phyloP scores from a whole-genome alignment of 2,888 invertebrate species.

The Bruchidius siliquastri region DNA sequence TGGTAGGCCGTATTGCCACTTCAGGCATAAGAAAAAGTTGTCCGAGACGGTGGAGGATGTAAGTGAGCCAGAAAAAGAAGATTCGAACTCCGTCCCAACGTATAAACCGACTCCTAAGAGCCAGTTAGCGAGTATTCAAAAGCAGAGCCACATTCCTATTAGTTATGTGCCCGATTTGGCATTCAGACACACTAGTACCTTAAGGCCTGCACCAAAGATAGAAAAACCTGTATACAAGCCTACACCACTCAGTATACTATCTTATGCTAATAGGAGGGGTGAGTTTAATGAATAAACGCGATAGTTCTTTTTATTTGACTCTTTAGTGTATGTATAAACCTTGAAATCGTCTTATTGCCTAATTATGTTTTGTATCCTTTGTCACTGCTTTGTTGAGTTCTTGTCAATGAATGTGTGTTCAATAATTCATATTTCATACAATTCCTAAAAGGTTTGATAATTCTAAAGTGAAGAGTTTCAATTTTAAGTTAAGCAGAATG shows the following conservation, averaged over 20 bases:
- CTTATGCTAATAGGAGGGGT: slow-evolving; percentile 31
- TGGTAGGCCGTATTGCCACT: slow-evolving; percentile 89
- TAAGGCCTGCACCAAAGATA: slow-evolving; percentile 29
- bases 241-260: slow-evolving; percentile 43
- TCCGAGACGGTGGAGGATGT: slow-evolving; percentile 51
- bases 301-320: neutral
- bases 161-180: slow-evolving; percentile 53
- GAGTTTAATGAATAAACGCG: slow-evolving; percentile 5
- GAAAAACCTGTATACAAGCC: slow-evolving; percentile 44
- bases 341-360: too few species aligned
- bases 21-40: slow-evolving; percentile 71
- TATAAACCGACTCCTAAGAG: slow-evolving; percentile 50
- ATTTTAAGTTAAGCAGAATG: too few species aligned
- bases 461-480: too few species aligned
- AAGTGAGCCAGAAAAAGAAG: slow-evolving; percentile 44
- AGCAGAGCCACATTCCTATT: slow-evolving; percentile 47
- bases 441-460: too few species aligned
- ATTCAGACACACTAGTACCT: slow-evolving; percentile 47
- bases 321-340: neutral
- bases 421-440: too few species aligned
- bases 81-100: slow-evolving; percentile 43
- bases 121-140: slow-evolving; percentile 43
- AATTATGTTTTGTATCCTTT: too few species aligned
- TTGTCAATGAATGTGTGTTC: too few species aligned
- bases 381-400: too few species aligned